Conservation (phyloP, 2,113 vertebrate genomes). For the Mesitornis unicolor region DNA sequence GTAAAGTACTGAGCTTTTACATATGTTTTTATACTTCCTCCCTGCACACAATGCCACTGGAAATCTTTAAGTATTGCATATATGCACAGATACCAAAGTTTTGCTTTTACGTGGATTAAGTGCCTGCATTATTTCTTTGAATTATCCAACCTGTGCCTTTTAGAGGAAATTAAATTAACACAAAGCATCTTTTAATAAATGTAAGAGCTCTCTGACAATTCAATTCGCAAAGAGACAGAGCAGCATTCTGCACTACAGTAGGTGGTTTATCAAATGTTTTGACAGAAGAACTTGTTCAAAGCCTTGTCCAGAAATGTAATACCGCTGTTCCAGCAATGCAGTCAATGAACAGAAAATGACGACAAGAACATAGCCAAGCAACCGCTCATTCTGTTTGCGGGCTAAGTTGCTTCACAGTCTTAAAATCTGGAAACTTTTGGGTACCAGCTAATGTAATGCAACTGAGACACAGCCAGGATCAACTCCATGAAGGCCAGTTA, state of each 20-base stretch:
- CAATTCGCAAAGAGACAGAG: not conserved
- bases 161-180: not conserved
- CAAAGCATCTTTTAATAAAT: conserved; percentile 11
- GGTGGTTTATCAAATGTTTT: not conserved
- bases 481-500: not conserved
- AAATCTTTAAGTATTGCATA: not conserved
- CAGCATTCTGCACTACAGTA: not conserved
- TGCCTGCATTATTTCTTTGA: not conserved
- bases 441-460: not conserved
- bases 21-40: not conserved
- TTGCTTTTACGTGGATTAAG: not conserved
- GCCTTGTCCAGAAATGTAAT: not conserved
- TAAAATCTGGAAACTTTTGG: not conserved
- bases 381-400: not conserved
- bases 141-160: not conserved
- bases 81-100: not conserved
- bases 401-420: not conserved
- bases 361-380: not conserved
- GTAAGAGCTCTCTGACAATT: not conserved
- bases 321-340: not conserved
- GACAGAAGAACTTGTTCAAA: not conserved
- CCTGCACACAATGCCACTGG: not conserved
- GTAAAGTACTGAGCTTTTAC: not conserved
- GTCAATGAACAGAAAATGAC: not conserved
- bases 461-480: not conserved